Percentiles rank a stretch among this genome's conserved stretches.
phyloP scores from a whole-genome alignment of 2,888 invertebrate genomes.

The Andrena praecox region DNA sequence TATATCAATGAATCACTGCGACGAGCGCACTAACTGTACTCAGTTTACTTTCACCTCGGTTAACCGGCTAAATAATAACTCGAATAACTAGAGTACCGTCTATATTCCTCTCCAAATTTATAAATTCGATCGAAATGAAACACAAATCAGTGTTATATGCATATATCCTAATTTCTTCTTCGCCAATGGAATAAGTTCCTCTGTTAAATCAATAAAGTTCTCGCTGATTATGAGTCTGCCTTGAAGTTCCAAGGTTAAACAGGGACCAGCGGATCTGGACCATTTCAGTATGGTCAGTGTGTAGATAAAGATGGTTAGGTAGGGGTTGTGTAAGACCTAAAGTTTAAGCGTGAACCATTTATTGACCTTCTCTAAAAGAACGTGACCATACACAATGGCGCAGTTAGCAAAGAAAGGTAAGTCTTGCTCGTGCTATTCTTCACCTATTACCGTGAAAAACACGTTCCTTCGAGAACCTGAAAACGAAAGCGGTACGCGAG shows the following conservation, averaged over 20 bases:
- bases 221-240: conserved; percentile 31
- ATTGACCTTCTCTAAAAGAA: background rate
- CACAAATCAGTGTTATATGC: conserved; percentile 2
- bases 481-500: conserved; percentile 22
- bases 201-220: conserved; percentile 33
- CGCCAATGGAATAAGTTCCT: conserved; percentile 4
- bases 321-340: conserved; percentile 14
- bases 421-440: conserved; percentile 16
- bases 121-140: background rate
- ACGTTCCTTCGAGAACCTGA: conserved; percentile 13
- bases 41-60: background rate
- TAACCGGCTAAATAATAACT: background rate
- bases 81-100: background rate
- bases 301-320: conserved; percentile 61
- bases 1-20: background rate
- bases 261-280: conserved; percentile 61
- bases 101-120: background rate
- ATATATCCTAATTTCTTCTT: background rate
- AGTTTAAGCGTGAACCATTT: conserved; percentile 26
- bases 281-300: conserved; percentile 54
- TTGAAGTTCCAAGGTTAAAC: conserved; percentile 33
- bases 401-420: conserved; percentile 66
- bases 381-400: conserved; percentile 57
- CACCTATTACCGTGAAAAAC: conserved; percentile 16
- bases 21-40: background rate